Evolutionary conservation across 35 echinoderm and acorn worm genomes (phyloP), one percentile per base, ranked within the genome.

Genomic region (Lytechinus pictus): DNA sequence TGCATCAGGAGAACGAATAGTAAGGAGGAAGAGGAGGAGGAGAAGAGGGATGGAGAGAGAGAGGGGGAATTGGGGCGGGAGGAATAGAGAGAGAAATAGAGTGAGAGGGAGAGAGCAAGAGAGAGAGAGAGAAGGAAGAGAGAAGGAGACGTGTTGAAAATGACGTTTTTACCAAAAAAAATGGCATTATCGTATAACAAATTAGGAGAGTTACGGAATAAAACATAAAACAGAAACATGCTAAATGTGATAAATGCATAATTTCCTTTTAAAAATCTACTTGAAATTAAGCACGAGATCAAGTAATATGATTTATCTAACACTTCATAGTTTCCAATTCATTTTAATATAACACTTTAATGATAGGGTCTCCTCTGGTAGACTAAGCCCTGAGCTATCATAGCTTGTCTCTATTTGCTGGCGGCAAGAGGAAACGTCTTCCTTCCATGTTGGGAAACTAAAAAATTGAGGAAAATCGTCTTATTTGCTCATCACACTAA

Each of bases 401-500:
- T 79, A 79, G 66, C 16, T 79, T 79, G 14, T 79, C 66, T 79
- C 12, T 79, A 79, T 79, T 79, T 79, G 21, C 66, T 6, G 21
- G 66, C 66, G 66, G 66, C 66, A 79, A 16, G 19, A 19, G n/a
- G 66, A 79, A 79, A 79, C 66, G 66, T 79, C 66, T 79, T 24
- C 66, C 19, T 0, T 16, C 19, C 14, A 79, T 79, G 66, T 79
- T 79, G 7, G 12, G 14, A 79, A 79, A 79, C 66, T 44, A 44
- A 79, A 79, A 79, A 79, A n/a, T n/a, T 6, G 66, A 79, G 66
- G 66, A 79, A 79, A 79, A 79, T 24, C 21, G 66, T 24, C 19
- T 13, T 90, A 90, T 90, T 90, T 90, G 88, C 88, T 90, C 88
- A 90, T 90, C 88, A 54, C 88, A 90, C 88, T 90, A 54, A 90